Evolutionary conservation across 2,888 invertebrate species (phyloP), one percentile per base, ranked within the genome.

Genomic region (Carcina quercana): DNA sequence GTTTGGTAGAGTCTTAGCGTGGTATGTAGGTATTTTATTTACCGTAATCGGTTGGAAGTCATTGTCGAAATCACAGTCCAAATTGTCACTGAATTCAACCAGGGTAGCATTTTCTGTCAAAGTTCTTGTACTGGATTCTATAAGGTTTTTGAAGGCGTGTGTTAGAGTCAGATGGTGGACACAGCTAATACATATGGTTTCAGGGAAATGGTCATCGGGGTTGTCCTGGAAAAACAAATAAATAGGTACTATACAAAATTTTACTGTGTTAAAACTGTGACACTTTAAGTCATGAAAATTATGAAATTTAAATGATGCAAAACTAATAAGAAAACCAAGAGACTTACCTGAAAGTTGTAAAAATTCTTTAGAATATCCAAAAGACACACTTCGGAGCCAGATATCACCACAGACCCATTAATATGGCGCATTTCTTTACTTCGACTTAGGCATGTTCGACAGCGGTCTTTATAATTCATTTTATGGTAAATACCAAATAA

Each of bases 141-240:
- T 70, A 2, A 83, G 65, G 2, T 59, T 45, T 61, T 84, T 83
- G 45, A 84, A 85, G 2, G 83, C 79, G 50, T 80, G 75, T 13
- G 82, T 80, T 17, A 80, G 59, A 12, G 75, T 82, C 5, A 85
- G 63, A 21, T 83, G 82, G 38, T 78, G 73, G 15, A 78, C 70
- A 48, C 84, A 85, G 39, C 61, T 70, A 28, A 79, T 72, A 42
- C 85, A 85, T 15, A 85, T 57, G 22, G 63, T 68, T 25, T 70
- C 62, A 10, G 83, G 80, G 38, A 47, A 59, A 5, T 58, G 45
- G 19, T 74, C 70, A 31, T 70, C 59, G 15, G 48, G 42, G 14
- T 50, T 42, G 20, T 69, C 43, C 69, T 71, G 51, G 30, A 61
- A 64, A 29, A 30, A 26, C 25, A 32, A 21, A 28, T 35, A 17